Conservation (phyloP, 2,888 invertebrate genomes). For the Cotesia congregata region DNA sequence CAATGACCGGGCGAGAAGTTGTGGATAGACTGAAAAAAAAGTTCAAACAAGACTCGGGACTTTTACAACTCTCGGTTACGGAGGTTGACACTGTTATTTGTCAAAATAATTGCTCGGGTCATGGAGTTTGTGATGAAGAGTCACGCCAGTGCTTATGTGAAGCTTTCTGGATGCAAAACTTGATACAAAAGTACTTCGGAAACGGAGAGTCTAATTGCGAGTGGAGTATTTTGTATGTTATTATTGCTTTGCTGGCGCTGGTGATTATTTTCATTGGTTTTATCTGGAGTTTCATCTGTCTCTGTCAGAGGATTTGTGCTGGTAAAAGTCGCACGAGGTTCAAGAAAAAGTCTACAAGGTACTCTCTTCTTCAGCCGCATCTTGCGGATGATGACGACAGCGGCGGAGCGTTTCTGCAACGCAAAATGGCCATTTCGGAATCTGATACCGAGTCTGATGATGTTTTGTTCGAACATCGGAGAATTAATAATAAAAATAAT, state of each 20-base stretch:
- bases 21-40: constrained; percentile 79
- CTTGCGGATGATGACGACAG: constrained; percentile 78
- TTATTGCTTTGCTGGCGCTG: constrained; percentile 78
- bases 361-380: constrained; percentile 79
- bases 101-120: constrained; percentile 92
- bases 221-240: constrained; percentile 95
- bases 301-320: constrained; percentile 74
- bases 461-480: constrained; percentile 84
- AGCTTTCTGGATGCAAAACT: constrained; percentile 96
- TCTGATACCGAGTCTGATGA: constrained; percentile 86
- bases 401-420: constrained; percentile 71
- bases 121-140: constrained; percentile 89
- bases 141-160: constrained; percentile 90
- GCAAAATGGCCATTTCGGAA: constrained; percentile 78
- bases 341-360: constrained; percentile 76
- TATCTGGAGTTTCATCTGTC: constrained; percentile 77
- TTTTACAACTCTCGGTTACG: constrained; percentile 81
- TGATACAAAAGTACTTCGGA: constrained; percentile 77
- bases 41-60: constrained; percentile 78
- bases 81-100: constrained; percentile 88
- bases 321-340: constrained; percentile 72
- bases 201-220: constrained; percentile 86
- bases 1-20: constrained; percentile 76
- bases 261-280: constrained; percentile 76
- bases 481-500: constrained; percentile 75